Percentiles rank a stretch among this genome's conserved stretches.
Conservation (phyloP, 2,797 vertebrate species). For the Triplophysa yarkandensis region DNA sequence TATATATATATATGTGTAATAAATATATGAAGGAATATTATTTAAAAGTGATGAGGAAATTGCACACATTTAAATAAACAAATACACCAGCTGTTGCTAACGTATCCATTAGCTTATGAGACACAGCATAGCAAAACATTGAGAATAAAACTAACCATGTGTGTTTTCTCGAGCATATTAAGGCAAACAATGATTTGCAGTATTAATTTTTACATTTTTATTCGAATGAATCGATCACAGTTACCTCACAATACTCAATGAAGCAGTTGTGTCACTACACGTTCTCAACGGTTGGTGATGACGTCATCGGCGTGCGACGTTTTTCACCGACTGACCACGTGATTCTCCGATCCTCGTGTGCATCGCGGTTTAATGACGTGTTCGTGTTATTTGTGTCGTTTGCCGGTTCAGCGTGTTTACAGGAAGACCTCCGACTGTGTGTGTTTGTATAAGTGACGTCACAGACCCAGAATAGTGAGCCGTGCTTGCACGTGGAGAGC, state of each 20-base stretch:
- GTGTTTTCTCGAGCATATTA: not conserved
- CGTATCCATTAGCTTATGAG: slow-evolving; percentile 18
- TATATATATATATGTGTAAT: too few species aligned
- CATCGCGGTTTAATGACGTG: not conserved
- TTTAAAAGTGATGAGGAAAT: not conserved
- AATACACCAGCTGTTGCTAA: not conserved
- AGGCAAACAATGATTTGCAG: not conserved
- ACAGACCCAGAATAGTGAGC: not conserved
- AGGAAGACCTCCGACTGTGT: not conserved
- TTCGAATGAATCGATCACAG: not conserved
- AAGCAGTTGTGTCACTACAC: slow-evolving; percentile 33
- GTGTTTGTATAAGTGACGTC: not conserved
- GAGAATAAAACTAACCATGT: not conserved
- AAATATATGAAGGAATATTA: not conserved
- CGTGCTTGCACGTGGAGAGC: not conserved
- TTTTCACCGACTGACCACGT: slow-evolving; percentile 7
- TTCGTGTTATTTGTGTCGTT: not conserved
- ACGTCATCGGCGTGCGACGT: slow-evolving; percentile 51
- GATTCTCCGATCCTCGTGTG: not conserved
- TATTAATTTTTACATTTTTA: not conserved
- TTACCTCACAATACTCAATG: slow-evolving; percentile 41
- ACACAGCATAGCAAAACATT: not conserved
- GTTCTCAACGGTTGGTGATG: slow-evolving; percentile 4
- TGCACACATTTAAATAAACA: not conserved
- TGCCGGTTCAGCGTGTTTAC: not conserved